phyloP scores from a whole-genome alignment of 2,113 vertebrate species.

The Cryptomyrus ogoouensis region DNA sequence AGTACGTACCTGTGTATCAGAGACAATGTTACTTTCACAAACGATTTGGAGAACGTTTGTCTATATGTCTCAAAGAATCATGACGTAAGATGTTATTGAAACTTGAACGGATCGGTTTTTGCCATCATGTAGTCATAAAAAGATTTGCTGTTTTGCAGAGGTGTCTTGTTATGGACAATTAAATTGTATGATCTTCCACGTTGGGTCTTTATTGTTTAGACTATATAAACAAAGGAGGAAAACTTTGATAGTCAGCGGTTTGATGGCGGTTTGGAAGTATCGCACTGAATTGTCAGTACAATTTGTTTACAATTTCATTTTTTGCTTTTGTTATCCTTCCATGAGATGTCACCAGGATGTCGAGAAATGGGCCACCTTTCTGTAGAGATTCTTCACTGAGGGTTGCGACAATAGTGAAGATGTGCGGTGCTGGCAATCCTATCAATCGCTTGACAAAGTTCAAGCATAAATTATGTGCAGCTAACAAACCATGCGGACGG shows the following conservation, averaged over 20 bases:
- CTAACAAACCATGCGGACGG: constrained; percentile 21
- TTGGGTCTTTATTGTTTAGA: neutral
- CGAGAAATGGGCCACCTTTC: neutral
- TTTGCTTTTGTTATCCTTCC: neutral
- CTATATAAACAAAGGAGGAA: neutral
- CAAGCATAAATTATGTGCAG: constrained; percentile 14
- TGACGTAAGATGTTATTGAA: constrained; percentile 12
- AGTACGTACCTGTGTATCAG: neutral
- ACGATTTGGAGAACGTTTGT: neutral
- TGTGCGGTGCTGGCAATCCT: neutral
- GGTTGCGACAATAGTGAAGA: neutral
- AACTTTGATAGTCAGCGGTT: neutral
- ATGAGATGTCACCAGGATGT: neutral
- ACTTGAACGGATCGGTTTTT: neutral
- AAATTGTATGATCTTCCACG: neutral
- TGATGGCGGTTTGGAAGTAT: neutral
- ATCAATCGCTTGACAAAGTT: constrained; percentile 16
- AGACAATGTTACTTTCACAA: neutral
- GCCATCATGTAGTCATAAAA: neutral
- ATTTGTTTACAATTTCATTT: neutral
- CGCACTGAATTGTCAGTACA: neutral
- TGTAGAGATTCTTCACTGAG: neutral
- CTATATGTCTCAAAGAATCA: neutral
- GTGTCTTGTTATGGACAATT: constrained; percentile 1
- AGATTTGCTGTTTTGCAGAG: neutral